Percentiles rank a stretch among this genome's conserved stretches.
Conservation (phyloP, 2,888 invertebrate genomes). For the Pachliopta kotzebuea region DNA sequence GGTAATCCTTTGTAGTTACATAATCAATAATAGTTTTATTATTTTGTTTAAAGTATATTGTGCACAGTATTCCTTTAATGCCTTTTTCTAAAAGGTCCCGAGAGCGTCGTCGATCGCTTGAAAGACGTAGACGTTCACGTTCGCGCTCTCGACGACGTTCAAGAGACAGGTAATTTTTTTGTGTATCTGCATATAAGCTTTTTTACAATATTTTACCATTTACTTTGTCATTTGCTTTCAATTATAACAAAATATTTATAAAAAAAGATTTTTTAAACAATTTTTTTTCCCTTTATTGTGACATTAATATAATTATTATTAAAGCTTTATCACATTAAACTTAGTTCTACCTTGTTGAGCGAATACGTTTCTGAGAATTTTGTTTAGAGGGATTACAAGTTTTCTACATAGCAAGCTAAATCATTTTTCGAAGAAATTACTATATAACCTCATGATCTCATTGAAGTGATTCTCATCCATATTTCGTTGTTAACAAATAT, state of each 20-base stretch:
- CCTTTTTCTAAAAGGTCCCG: conserved; percentile 58
- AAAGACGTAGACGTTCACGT: conserved; percentile 71
- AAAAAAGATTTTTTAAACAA: background rate
- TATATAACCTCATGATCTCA: too few relatives aligned
- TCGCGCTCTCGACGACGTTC: conserved; percentile 74
- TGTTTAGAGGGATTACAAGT: too few relatives aligned
- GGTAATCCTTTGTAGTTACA: background rate
- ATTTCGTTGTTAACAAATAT: too few relatives aligned
- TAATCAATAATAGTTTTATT: conserved; percentile 3
- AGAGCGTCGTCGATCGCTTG: conserved; percentile 75
- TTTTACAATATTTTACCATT: background rate
- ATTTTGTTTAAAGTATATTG: conserved; percentile 1
- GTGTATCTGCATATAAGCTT: background rate
- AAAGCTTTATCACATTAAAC: too few relatives aligned
- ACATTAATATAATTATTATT: too few relatives aligned
- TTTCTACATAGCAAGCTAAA: too few relatives aligned
- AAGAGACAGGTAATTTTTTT: conserved; percentile 64
- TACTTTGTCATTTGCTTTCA: background rate
- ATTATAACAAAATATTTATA: background rate
- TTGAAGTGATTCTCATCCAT: too few relatives aligned
- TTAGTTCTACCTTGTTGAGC: too few relatives aligned
- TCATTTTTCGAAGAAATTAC: too few relatives aligned
- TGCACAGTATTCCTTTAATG: conserved; percentile 15
- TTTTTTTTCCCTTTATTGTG: too few relatives aligned
- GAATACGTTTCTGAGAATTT: too few relatives aligned